Base-by-base conservation (phyloP, 2,888 invertebrate genomes). In the Xestia xanthographa region DNA sequence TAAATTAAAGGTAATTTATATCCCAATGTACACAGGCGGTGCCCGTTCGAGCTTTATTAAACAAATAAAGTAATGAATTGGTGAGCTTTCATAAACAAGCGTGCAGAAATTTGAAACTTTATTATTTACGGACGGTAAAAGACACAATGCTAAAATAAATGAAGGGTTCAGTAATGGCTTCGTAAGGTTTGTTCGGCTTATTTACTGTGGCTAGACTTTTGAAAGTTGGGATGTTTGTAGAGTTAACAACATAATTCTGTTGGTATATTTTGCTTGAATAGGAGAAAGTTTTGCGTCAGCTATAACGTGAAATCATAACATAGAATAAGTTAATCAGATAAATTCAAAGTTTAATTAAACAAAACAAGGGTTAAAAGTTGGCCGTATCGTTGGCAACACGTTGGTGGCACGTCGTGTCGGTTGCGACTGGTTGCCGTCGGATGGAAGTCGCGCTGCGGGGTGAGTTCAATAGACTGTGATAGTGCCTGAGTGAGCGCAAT, bases 1-100 rank as follows among this genome's bases (percentile, higher is more conserved):
- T 94, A 95, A 95, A 95, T 95, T 95, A 95, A 95, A 95, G 94
- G 94, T 95, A 95, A 96, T 96, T 95, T 95, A 95, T 95, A 95
- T 91, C 92, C 92, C 93, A 92, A 93, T 93, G 93, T 94, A 87
- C 81, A 85, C 87, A 87, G 93, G 90, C 93, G 92, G 93, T 89
- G 93, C 93, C 90, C 89, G 92, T 92, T 92, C 86, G 89, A 92
- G 95, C 95, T 95, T 95, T 95, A 95, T 95, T 95, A 95, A 95
- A 94, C 94, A 94, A 95, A 95, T 95, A 95, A 95, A 93, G 94
- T 94, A 95, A 95, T 94, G 93, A 95, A 95, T 95, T 92, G 93
- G 92, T 91, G 90, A 90, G 93, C 92, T 92, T 92, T 93, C 93
- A 92, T 93, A 94, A 95, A 94, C 93, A 94, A 93, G 92, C 90